Conservation (phyloP, 2,113 vertebrate species). For the Crypturellus undulatus region DNA sequence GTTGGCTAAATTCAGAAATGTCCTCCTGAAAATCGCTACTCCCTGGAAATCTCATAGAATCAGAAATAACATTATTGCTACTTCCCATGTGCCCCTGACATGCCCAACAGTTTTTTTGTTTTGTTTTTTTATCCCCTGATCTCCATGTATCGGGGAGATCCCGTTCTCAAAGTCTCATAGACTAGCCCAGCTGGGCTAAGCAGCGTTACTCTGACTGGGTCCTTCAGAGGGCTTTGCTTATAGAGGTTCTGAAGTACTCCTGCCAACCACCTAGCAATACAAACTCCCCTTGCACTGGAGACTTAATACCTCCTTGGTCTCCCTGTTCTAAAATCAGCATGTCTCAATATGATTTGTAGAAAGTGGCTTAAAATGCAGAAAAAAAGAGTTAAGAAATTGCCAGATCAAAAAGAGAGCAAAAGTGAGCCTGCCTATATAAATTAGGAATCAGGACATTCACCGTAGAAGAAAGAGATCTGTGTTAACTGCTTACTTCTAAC, state of each 20-base stretch:
- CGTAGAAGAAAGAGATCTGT: background rate
- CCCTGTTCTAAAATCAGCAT: background rate
- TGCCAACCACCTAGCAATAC: background rate
- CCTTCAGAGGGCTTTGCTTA: background rate
- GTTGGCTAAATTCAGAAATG: background rate
- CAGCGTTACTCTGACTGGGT: background rate
- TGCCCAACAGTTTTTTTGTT: background rate
- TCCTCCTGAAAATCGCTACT: background rate
- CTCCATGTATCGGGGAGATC: background rate
- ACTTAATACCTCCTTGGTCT: background rate
- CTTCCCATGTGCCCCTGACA: background rate
- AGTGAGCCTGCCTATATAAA: background rate
- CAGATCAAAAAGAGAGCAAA: background rate
- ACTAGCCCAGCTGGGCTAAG: rapidly evolving
- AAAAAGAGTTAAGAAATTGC: background rate
- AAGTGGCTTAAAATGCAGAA: background rate
- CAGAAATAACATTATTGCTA: background rate
- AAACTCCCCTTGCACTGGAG: background rate
- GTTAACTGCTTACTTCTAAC: background rate
- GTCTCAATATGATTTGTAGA: background rate
- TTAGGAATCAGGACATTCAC: background rate
- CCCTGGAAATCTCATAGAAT: background rate
- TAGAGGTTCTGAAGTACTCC: background rate
- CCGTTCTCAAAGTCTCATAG: background rate
- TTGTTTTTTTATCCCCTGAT: background rate